These are phyloP conservation scores for Opisthograptis luteolata DNA, from an alignment of 2,888 invertebrate genomes.

Conservation along the genomic window DNA sequence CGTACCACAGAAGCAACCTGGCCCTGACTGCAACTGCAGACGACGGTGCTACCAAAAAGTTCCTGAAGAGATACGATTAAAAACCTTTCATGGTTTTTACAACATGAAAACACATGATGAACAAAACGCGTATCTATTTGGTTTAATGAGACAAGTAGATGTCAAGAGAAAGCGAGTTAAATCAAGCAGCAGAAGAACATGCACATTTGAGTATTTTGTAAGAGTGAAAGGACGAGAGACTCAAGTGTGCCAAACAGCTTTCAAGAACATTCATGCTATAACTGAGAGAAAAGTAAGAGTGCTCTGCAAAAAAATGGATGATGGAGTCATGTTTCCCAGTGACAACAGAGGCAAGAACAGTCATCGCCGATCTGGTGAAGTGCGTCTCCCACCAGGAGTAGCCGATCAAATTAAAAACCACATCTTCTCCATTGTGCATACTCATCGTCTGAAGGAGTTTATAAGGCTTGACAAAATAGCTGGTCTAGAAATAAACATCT, in stretches of 20 bases:
- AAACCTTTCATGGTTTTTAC: constrained; percentile 83
- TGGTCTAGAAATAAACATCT: constrained; percentile 83
- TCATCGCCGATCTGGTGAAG: constrained; percentile 78
- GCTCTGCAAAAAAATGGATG: constrained; percentile 84
- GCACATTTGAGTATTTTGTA: constrained; percentile 84
- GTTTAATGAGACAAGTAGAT: constrained; percentile 83
- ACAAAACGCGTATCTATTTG: constrained; percentile 84
- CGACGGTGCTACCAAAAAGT: constrained; percentile 80
- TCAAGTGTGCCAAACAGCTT: constrained; percentile 84
- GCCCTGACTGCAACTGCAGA: constrained; percentile 81
- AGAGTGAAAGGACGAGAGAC: constrained; percentile 82
- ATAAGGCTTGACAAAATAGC: constrained; percentile 82
- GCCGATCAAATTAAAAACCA: constrained; percentile 83
- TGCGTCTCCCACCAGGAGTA: constrained; percentile 75
- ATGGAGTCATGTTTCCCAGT: constrained; percentile 84
- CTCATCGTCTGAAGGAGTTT: constrained; percentile 79
- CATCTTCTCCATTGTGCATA: constrained; percentile 81
- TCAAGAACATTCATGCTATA: constrained; percentile 84
- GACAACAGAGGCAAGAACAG: constrained; percentile 83
- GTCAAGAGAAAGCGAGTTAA: constrained; percentile 83
- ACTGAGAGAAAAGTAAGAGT: constrained; percentile 84
- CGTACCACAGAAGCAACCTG: constrained; percentile 82
- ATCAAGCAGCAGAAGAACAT: constrained; percentile 80
- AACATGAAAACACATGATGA: constrained; percentile 84
- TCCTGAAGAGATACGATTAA: constrained; percentile 75